Evolutionary conservation across 2,888 invertebrate genomes (phyloP), one percentile per base, ranked within the genome.

Genomic region (Punctoribates punctum): DNA sequence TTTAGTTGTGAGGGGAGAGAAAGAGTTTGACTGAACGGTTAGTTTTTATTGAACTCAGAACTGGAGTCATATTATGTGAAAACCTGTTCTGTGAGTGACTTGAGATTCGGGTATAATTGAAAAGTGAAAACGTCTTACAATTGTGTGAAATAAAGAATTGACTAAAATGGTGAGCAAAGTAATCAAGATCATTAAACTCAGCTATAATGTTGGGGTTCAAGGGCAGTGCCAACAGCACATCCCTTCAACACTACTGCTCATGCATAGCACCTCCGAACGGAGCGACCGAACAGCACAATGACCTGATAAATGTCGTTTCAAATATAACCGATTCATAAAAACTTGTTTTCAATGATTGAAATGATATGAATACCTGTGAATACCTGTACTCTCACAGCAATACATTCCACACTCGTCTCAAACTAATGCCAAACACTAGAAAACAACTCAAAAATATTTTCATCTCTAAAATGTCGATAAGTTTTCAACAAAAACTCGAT

Each of bases 281-380:
- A 42, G 8, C 42, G 42, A 42, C 42, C 42, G 42, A 29, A 25
- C 27, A 29, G 60, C 60, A 60, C 60, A 60, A 60, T 60, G 60
- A 60, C 60, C 60, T 60, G 60, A 60, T 60, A 60, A 60, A 60
- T 60, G 60, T 60, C 60, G 57, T 57, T 13, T 60, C 20, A 2
- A 60, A 29, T 27, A 8, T 17, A 60, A 60, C 60, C 20, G 60
- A 60, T 60, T 60, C 60, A 60, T 60, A 60, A 25, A 60, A 60
- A 60, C 60, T 60, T 25, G 60, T 60, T 60, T 60, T 15, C 60
- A 60, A 60, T 60, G 27, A 60, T 60, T 60, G 6, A 25, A 60
- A 60, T 60, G 27, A 60, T 60, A 27, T 25, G 17, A n/a, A n/a
- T n/a, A n/a, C n/a, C n/a, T n/a, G n/a, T n/a, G 27, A 15, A 60